phyloP scores from a whole-genome alignment of 2,888 invertebrate genomes.

The Alloplasta piceator region DNA sequence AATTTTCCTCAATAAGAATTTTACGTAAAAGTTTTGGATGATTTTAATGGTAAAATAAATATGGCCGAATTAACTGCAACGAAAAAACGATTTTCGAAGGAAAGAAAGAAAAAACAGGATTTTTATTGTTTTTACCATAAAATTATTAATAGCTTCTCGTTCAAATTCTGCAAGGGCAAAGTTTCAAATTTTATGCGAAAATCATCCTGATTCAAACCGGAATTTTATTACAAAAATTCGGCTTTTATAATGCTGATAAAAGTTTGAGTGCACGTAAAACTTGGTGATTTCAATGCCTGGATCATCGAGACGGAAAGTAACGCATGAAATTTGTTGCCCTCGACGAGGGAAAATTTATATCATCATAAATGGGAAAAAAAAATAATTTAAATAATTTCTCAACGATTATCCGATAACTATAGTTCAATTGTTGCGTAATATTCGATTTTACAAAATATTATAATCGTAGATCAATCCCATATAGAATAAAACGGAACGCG shows the following conservation, averaged over 20 bases:
- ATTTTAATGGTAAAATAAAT: too few relatives aligned
- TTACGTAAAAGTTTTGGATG: too few relatives aligned
- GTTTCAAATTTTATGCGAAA: too few relatives aligned
- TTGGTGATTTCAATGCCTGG: conserved; percentile 50
- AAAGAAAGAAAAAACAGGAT: too few relatives aligned
- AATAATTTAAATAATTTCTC: background rate
- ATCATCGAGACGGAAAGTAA: conserved; percentile 18
- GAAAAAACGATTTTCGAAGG: too few relatives aligned
- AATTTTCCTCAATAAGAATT: too few relatives aligned
- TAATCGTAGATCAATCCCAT: background rate
- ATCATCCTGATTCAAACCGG: too few relatives aligned
- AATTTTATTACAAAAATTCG: too few relatives aligned
- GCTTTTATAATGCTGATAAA: background rate
- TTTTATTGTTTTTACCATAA: too few relatives aligned
- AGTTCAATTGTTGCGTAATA: background rate
- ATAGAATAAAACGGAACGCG: background rate
- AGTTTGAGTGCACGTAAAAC: conserved; percentile 15
- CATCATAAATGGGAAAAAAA: background rate
- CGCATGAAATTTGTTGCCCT: conserved; percentile 20
- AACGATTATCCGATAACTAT: background rate
- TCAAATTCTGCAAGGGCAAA: too few relatives aligned
- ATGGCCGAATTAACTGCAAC: too few relatives aligned
- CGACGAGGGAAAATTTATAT: conserved; percentile 18
- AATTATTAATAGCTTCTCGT: too few relatives aligned
- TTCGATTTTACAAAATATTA: background rate